phyloP scores from a whole-genome alignment of 2,888 invertebrate species.

The Metacarcinus magister region DNA sequence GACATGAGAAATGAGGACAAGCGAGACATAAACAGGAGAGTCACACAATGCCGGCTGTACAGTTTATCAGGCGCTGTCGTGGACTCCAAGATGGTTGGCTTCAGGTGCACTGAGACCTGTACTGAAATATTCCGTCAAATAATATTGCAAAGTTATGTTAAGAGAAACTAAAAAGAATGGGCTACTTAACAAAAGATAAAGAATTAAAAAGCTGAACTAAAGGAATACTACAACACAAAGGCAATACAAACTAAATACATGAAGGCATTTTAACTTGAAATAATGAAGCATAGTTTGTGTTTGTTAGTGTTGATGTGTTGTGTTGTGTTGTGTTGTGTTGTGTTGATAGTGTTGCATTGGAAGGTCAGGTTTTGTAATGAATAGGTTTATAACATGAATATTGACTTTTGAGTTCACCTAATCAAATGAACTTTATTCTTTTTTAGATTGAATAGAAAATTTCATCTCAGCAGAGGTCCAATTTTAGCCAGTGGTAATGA shows the following conservation, averaged over 20 bases:
- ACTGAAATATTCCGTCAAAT: neutral
- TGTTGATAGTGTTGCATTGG: neutral
- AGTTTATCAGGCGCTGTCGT: neutral
- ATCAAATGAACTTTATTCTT: neutral
- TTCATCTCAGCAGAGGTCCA: neutral
- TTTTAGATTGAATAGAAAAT: neutral
- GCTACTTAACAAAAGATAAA: neutral
- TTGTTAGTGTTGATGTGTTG: neutral
- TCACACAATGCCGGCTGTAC: neutral
- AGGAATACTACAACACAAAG: conserved; percentile 5
- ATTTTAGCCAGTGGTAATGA: neutral
- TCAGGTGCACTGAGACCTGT: neutral
- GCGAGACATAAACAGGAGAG: neutral
- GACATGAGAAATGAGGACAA: neutral
- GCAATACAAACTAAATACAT: neutral
- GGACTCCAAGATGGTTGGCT: conserved; percentile 11
- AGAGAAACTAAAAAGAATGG: neutral
- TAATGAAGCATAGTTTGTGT: neutral
- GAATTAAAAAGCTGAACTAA: neutral
- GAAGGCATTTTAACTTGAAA: neutral
- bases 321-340: neutral
- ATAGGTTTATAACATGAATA: neutral
- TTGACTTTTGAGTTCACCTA: neutral
- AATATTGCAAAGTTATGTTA: neutral
- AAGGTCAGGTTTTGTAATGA: too few species aligned